A percentile compares a stretch with the other conserved stretches of the same genome.
Evolutionary conservation across 2,888 invertebrate species (phyloP).

Genomic region (Leucophenga maculata): DNA sequence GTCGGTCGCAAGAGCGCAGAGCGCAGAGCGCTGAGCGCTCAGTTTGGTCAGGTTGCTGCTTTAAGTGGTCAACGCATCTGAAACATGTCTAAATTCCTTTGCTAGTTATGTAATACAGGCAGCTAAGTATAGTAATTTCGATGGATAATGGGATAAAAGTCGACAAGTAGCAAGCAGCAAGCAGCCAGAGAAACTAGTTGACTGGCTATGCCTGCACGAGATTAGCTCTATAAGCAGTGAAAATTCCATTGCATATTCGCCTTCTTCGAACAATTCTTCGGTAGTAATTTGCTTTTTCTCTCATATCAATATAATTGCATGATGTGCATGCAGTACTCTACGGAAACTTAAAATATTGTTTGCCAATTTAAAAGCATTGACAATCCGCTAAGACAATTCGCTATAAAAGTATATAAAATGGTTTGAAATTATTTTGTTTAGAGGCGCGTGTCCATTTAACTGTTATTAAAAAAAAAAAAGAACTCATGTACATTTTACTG

Average conservation of each 20-base stretch:
- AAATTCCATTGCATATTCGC: no score
- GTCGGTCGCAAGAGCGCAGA: not conserved
- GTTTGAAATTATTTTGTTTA: no score
- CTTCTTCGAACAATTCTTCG: no score
- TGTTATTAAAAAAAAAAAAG: no score
- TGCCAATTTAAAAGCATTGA: constrained; percentile 32
- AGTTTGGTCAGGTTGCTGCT: not conserved
- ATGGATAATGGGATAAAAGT: constrained; percentile 19
- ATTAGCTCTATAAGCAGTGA: constrained; percentile 42
- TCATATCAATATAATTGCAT: no score
- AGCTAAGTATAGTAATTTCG: constrained; percentile 19
- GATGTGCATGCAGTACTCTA: no score
- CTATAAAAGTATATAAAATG: no score
- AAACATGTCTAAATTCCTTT: constrained; percentile 22
- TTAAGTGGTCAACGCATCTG: not conserved
- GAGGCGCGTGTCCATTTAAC: no score
- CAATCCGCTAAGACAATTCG: no score
- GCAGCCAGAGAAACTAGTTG: not conserved
- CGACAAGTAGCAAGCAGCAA: constrained; percentile 5
- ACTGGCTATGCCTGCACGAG: constrained; percentile 52
- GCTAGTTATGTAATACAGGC: constrained; percentile 18
- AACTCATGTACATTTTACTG: no score
- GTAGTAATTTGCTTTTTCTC: no score
- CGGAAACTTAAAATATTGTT: constrained; percentile 35
- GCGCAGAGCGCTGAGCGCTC: not conserved